Conservation (phyloP, 64 coral and sea anemone genomes). For the Dendrophyllia cribrosa region DNA sequence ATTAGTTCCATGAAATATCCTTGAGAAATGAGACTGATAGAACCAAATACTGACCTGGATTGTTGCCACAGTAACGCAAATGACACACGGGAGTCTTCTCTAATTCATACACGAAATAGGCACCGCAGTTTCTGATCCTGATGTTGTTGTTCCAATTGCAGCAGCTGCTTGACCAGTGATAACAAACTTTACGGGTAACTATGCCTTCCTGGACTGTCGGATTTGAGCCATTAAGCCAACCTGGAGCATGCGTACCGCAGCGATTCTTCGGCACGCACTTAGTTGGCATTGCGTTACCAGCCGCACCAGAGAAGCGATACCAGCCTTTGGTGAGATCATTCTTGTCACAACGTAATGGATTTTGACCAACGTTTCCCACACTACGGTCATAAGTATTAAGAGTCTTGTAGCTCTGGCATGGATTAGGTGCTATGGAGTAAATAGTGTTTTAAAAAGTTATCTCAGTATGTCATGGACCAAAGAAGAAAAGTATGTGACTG, state of each 20-base stretch:
- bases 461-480: no score
- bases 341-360: background rate
- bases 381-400: no score
- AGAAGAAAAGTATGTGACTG: no score
- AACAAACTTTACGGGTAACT: background rate
- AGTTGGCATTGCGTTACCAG: background rate
- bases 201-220: background rate
- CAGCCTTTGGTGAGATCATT: background rate
- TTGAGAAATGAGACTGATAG: no score
- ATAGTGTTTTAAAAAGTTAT: no score
- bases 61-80: background rate
- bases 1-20: no score
- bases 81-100: background rate
- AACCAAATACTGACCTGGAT: background rate
- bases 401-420: background rate
- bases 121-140: background rate
- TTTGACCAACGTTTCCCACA: no score
- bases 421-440: background rate
- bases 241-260: background rate
- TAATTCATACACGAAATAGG: background rate
- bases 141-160: background rate
- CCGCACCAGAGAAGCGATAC: background rate
- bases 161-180: background rate
- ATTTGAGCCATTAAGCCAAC: background rate
- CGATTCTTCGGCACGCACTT: background rate